Evolutionary conservation across 2,797 vertebrate species (phyloP).

Genomic region (Pseudochaenichthys georgianus): DNA sequence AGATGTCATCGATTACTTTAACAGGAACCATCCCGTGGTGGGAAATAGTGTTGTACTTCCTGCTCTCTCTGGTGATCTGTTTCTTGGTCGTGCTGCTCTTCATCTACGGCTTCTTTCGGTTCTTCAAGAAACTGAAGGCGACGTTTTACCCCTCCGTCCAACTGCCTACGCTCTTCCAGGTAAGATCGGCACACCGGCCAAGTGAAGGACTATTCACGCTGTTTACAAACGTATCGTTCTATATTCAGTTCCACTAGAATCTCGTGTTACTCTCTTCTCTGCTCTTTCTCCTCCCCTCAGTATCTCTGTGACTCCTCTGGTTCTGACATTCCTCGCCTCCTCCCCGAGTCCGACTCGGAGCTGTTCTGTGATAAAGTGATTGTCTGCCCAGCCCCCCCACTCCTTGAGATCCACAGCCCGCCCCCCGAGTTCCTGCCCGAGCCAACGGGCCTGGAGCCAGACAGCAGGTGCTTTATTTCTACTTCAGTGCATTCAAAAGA

Average conservation of each 20-base stretch:
- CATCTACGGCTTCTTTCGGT: slow-evolving; percentile 20
- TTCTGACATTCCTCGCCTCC: slow-evolving; percentile 63
- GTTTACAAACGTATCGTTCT: background rate
- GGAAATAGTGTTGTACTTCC: slow-evolving; percentile 71
- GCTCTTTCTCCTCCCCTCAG: slow-evolving; percentile 42
- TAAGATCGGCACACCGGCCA: slow-evolving; percentile 24
- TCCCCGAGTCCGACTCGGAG: slow-evolving; percentile 62
- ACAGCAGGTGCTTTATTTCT: slow-evolving; percentile 44
- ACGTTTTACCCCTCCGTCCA: slow-evolving; percentile 59
- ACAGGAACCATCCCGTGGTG: slow-evolving; percentile 72
- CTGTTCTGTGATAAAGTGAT: slow-evolving; percentile 60
- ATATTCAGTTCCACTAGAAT: background rate
- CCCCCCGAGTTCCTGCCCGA: background rate
- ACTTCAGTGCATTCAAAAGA: background rate
- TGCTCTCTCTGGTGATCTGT: slow-evolving; percentile 61
- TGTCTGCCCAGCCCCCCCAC: slow-evolving; percentile 20
- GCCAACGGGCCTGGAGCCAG: slow-evolving; percentile 25
- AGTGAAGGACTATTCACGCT: background rate
- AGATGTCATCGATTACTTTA: background rate
- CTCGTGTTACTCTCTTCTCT: background rate
- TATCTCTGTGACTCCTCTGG: slow-evolving; percentile 45
- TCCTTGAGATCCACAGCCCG: slow-evolving; percentile 45
- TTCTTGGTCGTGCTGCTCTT: slow-evolving; percentile 52
- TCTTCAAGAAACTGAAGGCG: slow-evolving; percentile 54
- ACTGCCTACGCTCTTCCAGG: slow-evolving; percentile 72